Evolutionary conservation across 2,113 vertebrate species (phyloP).

Genomic region (Psephotus haematonotus): DNA sequence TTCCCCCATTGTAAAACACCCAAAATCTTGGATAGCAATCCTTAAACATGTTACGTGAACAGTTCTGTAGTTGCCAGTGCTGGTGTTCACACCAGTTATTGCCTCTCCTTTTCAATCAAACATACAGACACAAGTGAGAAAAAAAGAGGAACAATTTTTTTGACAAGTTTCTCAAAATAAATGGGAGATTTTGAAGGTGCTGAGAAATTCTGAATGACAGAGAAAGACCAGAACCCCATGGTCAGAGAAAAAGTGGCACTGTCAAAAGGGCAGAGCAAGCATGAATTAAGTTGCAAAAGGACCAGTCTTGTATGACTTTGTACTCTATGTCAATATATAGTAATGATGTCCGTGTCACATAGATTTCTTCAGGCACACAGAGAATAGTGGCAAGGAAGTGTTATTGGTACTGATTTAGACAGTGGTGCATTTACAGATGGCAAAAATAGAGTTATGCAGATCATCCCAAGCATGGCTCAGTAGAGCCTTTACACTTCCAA

Average conservation of each 20-base stretch:
- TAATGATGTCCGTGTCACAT: neutral
- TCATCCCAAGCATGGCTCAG: neutral
- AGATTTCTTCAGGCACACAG: neutral
- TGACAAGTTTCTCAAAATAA: slow-evolving; percentile 30
- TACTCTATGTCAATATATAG: neutral
- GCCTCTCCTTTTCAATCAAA: slow-evolving; percentile 22
- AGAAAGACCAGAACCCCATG: neutral
- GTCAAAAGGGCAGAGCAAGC: neutral
- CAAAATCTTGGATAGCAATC: neutral
- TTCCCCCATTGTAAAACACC: neutral
- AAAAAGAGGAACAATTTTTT: neutral
- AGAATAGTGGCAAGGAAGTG: neutral
- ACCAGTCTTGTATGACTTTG: neutral
- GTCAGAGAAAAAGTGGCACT: neutral
- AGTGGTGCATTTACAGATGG: neutral
- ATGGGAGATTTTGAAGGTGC: neutral
- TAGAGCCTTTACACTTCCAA: neutral
- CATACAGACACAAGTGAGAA: slow-evolving; percentile 6
- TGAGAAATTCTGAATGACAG: neutral
- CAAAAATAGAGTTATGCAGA: neutral
- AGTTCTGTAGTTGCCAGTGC: neutral
- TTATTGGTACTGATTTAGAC: neutral
- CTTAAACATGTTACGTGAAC: neutral
- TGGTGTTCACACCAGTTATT: neutral
- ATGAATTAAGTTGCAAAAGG: neutral